A percentile compares a stretch with the other conserved stretches of the same genome.
These are phyloP conservation scores for Anguilla rostrata DNA, from an alignment of 2,113 vertebrate genomes.

Conservation along the genomic window DNA sequence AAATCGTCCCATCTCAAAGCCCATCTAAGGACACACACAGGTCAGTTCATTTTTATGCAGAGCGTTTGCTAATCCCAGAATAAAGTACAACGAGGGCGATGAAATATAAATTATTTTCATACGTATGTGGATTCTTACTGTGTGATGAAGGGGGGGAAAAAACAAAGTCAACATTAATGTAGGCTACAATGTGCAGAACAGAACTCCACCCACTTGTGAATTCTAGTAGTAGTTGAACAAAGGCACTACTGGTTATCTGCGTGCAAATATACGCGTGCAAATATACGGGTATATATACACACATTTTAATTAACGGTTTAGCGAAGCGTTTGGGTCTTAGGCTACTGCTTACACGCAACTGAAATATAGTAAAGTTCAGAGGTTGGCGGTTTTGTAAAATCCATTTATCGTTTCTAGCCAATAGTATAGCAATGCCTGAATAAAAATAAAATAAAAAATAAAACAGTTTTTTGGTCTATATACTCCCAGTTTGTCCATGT, in stretches of 20 bases:
- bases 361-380: slow-evolving; percentile 36
- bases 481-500: not conserved
- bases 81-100: not conserved
- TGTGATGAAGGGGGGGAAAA: not conserved
- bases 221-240: slow-evolving; percentile 14
- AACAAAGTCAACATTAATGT: not conserved
- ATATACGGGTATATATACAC: not conserved
- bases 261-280: not conserved
- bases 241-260: slow-evolving; percentile 1
- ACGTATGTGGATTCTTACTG: not conserved
- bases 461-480: slow-evolving; percentile 3
- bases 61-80: slow-evolving; percentile 49
- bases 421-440: not conserved
- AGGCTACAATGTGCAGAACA: not conserved
- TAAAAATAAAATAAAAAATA: slow-evolving; percentile 11
- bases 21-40: slow-evolving; percentile 98
- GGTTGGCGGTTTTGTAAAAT: slow-evolving; percentile 47
- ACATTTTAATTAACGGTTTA: not conserved
- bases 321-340: not conserved
- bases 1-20: slow-evolving; percentile 99
- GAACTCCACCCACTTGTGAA: slow-evolving; percentile 23
- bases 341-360: not conserved
- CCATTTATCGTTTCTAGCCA: not conserved
- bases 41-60: slow-evolving; percentile 78
- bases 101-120: slow-evolving; percentile 17